Base-by-base conservation (phyloP, 2,888 invertebrate species). In the Leptogaster cylindrica region DNA sequence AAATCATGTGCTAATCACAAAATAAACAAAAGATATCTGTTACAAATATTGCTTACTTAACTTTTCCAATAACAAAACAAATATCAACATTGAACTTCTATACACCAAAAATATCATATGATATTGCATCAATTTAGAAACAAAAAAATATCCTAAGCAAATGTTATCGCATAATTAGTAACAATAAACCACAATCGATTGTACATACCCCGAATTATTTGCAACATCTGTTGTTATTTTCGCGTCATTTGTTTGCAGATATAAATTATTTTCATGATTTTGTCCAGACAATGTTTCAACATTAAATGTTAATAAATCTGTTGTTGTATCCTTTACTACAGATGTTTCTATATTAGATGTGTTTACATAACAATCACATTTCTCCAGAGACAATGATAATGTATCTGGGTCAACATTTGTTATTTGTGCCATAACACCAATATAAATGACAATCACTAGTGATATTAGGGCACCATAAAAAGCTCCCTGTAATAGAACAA, bases 371-470 rank as follows among this genome's bases (percentile, higher is more conserved):
- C 81, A 81, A 71, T 77, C 76, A 70, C 81, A 81, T 2, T 73
- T 70, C 6, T 75, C 76, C 1, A 76, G 66, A 4, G 78, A 77
- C 5, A 76, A 70, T 7, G 79, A 73, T 65, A 81, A 66, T 1
- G 72, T 28, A 2, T 41, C 44, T 0, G 75, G 73, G 12, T 77
- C 76, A 36, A 74, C 73, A 69, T 75, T 76, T 23, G 70, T 72
- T 12, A 80, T 73, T 72, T 81, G 81, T 8, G 80, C 79, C 68
- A 80, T 75, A 2, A 80, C 76, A 1, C 81, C 81, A 70, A 81
- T 74, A 66, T 78, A 79, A 2, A 81, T 75, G n/a, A 81, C 80
- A 18, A 80, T 65, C 1, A 71, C 65, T n/a, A 81, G 72, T 0
- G 81, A 75, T 2, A 77, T 70, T 0, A 81, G 70, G 2, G 78